phyloP scores from a whole-genome alignment of 2,113 vertebrate genomes.

The Bothrops jararaca region DNA sequence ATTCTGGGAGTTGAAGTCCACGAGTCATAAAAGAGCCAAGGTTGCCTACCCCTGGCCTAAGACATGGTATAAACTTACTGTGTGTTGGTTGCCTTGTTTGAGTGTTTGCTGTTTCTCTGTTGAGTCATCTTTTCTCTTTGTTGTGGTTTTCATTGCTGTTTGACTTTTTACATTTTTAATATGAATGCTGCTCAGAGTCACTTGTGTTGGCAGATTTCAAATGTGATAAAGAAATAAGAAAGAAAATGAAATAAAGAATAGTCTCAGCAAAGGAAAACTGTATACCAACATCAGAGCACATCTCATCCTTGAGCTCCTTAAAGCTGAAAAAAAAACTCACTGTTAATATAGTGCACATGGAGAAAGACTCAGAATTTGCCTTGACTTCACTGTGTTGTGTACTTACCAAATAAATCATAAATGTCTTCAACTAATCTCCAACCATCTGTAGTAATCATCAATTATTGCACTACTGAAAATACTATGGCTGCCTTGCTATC shows the following conservation, averaged over 20 bases:
- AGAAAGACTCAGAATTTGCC: conserved; percentile 50
- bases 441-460: conserved; percentile 34
- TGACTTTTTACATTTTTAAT: not conserved
- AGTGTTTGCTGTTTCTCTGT: not conserved
- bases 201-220: not conserved
- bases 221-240: not conserved
- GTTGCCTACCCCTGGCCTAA: not conserved
- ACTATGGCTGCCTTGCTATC: conserved; percentile 1
- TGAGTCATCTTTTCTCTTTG: not conserved
- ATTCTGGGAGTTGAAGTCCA: no score
- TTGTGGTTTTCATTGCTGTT: not conserved
- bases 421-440: conserved; percentile 51
- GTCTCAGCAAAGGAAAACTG: not conserved
- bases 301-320: conserved; percentile 2
- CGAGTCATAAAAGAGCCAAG: no score
- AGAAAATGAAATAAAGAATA: not conserved
- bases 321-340: conserved; percentile 31
- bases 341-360: conserved; percentile 47
- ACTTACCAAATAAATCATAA: conserved; percentile 49
- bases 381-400: conserved; percentile 45
- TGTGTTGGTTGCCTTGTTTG: not conserved
- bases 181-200: not conserved
- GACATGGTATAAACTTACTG: not conserved
- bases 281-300: not conserved
- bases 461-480: conserved; percentile 40